Evolutionary conservation across 2,113 vertebrate species (phyloP).

Genomic region (Zootoca vivipara): DNA sequence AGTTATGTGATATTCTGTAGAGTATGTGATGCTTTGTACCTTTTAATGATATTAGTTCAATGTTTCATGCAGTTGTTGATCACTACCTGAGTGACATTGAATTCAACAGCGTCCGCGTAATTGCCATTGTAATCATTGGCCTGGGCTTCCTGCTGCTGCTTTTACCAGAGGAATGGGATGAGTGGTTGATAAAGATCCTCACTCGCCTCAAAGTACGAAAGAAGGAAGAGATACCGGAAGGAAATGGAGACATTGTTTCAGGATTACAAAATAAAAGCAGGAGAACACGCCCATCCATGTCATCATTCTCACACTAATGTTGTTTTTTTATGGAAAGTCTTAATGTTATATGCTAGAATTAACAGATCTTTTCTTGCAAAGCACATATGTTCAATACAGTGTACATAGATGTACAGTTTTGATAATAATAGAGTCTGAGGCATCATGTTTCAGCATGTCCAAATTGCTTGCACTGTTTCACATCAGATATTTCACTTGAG

Average conservation of each 20-base stretch:
- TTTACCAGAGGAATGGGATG: constrained; percentile 94
- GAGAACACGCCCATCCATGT: constrained; percentile 86
- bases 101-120: constrained; percentile 94
- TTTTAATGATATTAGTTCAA: not conserved
- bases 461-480: constrained; percentile 78
- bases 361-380: constrained; percentile 67
- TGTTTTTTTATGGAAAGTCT: constrained; percentile 59
- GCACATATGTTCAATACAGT: constrained; percentile 66
- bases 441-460: constrained; percentile 78
- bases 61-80: constrained; percentile 86
- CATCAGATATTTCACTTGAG: constrained; percentile 77
- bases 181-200: constrained; percentile 89
- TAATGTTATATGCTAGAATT: constrained; percentile 41
- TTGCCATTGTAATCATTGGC: constrained; percentile 93
- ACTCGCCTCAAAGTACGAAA: constrained; percentile 86
- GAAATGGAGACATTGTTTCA: constrained; percentile 73
- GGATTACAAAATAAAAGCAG: constrained; percentile 84
- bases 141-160: constrained; percentile 95
- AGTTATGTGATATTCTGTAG: not conserved
- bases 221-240: constrained; percentile 87
- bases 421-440: constrained; percentile 74
- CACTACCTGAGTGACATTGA: constrained; percentile 91
- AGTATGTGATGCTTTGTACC: not conserved
- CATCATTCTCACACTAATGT: constrained; percentile 86
- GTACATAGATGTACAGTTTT: constrained; percentile 82